Conservation (phyloP, 2,113 vertebrate genomes). For the Gallinago paraguaiae region DNA sequence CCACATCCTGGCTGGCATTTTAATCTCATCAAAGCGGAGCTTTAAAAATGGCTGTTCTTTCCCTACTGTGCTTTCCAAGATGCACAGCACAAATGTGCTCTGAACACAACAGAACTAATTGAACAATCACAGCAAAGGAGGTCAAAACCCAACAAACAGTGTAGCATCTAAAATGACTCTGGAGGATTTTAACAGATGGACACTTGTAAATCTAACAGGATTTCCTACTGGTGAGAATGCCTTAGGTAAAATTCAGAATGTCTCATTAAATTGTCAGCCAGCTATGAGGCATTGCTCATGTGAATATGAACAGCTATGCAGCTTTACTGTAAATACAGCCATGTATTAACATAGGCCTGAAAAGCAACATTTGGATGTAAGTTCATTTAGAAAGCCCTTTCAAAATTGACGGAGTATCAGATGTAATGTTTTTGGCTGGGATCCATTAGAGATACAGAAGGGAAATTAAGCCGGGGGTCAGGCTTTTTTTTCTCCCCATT, state of each 20-base stretch:
- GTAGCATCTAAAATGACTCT: constrained; percentile 70
- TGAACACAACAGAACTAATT: constrained; percentile 71
- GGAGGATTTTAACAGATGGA: constrained; percentile 78
- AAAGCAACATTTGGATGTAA: background rate
- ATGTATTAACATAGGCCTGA: constrained; percentile 10
- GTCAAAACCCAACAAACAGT: constrained; percentile 76
- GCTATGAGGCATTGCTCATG: constrained; percentile 70
- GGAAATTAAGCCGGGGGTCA: background rate
- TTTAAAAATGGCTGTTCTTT: constrained; percentile 22
- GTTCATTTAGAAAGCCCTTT: constrained; percentile 3
- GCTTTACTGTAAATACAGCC: constrained; percentile 39
- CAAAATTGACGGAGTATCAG: constrained; percentile 16
- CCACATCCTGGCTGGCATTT: constrained; percentile 41
- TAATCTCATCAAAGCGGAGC: constrained; percentile 22
- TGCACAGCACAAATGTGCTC: constrained; percentile 39
- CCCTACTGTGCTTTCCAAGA: constrained; percentile 6
- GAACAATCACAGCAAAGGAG: constrained; percentile 75
- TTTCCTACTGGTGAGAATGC: constrained; percentile 78
- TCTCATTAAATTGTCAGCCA: constrained; percentile 80
- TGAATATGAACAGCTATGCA: constrained; percentile 52
- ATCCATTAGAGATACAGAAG: background rate
- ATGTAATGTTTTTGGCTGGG: constrained; percentile 5
- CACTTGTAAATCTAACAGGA: constrained; percentile 82
- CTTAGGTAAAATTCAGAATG: constrained; percentile 78
- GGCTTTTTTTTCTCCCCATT: background rate